Evolutionary conservation across 2,888 invertebrate genomes (phyloP).

Genomic region (Leucophenga maculata): DNA sequence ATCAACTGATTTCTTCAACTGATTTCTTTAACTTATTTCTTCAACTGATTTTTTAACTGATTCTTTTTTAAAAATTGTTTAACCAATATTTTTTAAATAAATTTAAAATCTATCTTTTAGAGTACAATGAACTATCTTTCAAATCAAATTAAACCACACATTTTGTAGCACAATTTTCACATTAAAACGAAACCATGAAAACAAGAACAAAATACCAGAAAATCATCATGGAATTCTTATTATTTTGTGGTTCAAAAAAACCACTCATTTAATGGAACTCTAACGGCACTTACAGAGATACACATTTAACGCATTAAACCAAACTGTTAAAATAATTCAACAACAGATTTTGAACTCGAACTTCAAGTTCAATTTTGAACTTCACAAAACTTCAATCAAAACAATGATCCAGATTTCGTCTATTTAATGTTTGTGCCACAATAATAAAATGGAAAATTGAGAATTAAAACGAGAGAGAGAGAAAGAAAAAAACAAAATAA

Average conservation of each 20-base stretch:
- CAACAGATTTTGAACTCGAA: not conserved
- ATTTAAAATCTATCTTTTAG: too few species aligned
- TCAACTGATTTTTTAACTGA: too few species aligned
- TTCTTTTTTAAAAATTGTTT: too few species aligned
- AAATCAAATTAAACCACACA: not conserved
- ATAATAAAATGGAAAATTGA: not conserved
- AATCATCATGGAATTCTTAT: too few species aligned
- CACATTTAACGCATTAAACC: conserved; percentile 12
- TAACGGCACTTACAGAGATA: conserved; percentile 19
- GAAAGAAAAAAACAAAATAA: not conserved
- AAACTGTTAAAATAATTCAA: not conserved
- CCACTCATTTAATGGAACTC: not conserved
- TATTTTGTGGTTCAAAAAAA: too few species aligned
- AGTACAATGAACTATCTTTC: not conserved
- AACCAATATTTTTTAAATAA: too few species aligned
- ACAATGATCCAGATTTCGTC: conserved; percentile 1
- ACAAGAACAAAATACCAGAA: not conserved
- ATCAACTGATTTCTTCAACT: too few species aligned
- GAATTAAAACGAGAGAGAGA: not conserved
- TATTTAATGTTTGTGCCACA: not conserved
- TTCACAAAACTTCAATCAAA: conserved; percentile 2
- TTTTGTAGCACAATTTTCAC: not conserved
- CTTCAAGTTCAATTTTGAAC: conserved; percentile 7
- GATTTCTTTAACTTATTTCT: too few species aligned
- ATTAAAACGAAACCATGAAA: not conserved